These are phyloP conservation scores for Diploscapter pachys DNA, from an alignment of 1,140 invertebrate genomes.

Conservation along the genomic window DNA sequence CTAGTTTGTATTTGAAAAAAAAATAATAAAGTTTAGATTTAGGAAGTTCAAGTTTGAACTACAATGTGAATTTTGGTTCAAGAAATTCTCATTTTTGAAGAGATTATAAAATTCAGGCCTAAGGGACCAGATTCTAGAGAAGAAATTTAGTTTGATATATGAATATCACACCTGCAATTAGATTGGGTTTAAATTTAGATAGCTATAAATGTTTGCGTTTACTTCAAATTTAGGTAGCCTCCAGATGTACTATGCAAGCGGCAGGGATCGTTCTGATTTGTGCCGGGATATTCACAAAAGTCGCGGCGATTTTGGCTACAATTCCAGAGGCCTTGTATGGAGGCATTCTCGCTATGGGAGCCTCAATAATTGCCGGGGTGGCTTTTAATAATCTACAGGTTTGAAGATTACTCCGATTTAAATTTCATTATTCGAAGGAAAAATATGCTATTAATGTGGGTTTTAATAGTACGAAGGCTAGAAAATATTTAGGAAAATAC, in stretches of 20 bases:
- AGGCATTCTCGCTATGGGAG: conserved; percentile 23
- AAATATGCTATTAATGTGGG: too few relatives aligned
- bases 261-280: conserved; percentile 33
- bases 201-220: background rate
- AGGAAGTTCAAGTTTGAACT: too few relatives aligned
- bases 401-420: background rate
- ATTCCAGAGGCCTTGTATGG: conserved; percentile 36
- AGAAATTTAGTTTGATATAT: too few relatives aligned
- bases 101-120: too few relatives aligned
- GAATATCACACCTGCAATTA: too few relatives aligned
- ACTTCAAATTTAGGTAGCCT: background rate
- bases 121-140: too few relatives aligned
- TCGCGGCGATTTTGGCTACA: conserved; percentile 29
- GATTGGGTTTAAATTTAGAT: background rate
- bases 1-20: background rate
- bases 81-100: too few relatives aligned
- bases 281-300: conserved; percentile 33
- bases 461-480: too few relatives aligned
- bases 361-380: conserved; percentile 24
- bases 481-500: too few relatives aligned
- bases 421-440: too few relatives aligned
- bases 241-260: conserved; percentile 28
- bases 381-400: conserved; percentile 23
- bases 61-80: too few relatives aligned
- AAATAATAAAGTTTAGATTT: background rate